Percentiles rank a stretch among this genome's conserved stretches.
Conservation (phyloP, 2,797 vertebrate species). For the Sebastes nivosus region DNA sequence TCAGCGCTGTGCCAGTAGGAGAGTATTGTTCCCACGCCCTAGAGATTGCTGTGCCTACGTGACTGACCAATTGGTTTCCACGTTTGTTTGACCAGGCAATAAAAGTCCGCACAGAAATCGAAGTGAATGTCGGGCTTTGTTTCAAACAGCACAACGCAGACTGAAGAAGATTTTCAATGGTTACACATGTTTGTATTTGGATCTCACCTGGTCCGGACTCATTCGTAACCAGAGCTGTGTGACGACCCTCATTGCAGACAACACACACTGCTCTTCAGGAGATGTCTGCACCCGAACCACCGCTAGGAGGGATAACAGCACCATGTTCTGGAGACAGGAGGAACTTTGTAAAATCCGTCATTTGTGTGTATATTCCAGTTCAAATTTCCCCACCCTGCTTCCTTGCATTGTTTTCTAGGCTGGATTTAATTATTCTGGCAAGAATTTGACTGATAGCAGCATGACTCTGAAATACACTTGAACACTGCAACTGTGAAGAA, state of each 20-base stretch:
- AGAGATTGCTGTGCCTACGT: too few relatives aligned
- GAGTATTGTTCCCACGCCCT: too few relatives aligned
- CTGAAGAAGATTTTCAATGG: not conserved
- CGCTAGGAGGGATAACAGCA: slow-evolving; percentile 75
- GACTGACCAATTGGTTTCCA: too few relatives aligned
- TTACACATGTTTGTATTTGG: not conserved
- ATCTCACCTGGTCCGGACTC: slow-evolving; percentile 85
- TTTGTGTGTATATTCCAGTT: not conserved
- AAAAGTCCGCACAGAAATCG: not conserved
- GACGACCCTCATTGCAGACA: slow-evolving; percentile 69
- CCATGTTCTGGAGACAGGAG: slow-evolving; percentile 52
- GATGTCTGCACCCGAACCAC: slow-evolving; percentile 74
- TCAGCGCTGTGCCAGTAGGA: too few relatives aligned
- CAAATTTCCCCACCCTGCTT: not conserved
- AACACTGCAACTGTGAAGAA: not conserved
- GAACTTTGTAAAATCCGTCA: not conserved
- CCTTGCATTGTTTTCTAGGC: not conserved
- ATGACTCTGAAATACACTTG: not conserved
- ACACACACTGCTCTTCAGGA: slow-evolving; percentile 71
- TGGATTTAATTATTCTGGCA: not conserved
- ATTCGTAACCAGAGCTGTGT: slow-evolving; percentile 86
- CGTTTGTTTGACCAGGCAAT: not conserved
- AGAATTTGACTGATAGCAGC: not conserved
- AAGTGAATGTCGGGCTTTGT: not conserved
- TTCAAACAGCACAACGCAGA: not conserved